Percentiles rank a stretch among this genome's conserved stretches.
Evolutionary conservation across 2,113 vertebrate genomes (phyloP).

Genomic region (Procavia capensis): DNA sequence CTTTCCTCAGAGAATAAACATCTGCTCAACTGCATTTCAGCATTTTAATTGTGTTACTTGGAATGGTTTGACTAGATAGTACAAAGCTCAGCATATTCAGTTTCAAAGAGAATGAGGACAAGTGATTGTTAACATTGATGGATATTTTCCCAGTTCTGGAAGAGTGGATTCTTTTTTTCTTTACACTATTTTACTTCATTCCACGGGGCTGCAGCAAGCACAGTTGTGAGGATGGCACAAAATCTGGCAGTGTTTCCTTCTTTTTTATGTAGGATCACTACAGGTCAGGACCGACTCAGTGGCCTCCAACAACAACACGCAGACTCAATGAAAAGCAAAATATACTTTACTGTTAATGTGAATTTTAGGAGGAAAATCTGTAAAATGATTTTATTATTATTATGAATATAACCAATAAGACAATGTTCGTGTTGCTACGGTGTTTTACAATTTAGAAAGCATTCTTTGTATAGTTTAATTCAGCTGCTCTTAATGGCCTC

Average conservation of each 20-base stretch:
- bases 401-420: background rate
- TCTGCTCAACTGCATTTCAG: conserved; percentile 43
- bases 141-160: background rate
- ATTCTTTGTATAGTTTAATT: conserved; percentile 18
- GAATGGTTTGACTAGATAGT: background rate
- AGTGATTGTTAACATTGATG: background rate
- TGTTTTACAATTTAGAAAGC: background rate
- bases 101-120: background rate
- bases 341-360: background rate
- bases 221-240: too few species aligned
- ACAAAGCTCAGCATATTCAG: background rate
- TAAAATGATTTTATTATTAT: conserved; percentile 18
- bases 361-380: conserved; percentile 13
- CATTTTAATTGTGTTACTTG: conserved; percentile 58
- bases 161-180: background rate
- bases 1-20: conserved; percentile 43
- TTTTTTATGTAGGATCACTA: too few species aligned
- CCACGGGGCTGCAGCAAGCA: background rate
- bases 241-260: too few species aligned
- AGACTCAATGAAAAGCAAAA: background rate
- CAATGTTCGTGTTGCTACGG: background rate
- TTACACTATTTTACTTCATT: conserved; percentile 34
- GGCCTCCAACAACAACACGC: too few species aligned
- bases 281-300: too few species aligned
- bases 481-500: background rate